These are phyloP conservation scores for Cettia cetti DNA, from an alignment of 2,113 vertebrate species.

Conservation along the genomic window DNA sequence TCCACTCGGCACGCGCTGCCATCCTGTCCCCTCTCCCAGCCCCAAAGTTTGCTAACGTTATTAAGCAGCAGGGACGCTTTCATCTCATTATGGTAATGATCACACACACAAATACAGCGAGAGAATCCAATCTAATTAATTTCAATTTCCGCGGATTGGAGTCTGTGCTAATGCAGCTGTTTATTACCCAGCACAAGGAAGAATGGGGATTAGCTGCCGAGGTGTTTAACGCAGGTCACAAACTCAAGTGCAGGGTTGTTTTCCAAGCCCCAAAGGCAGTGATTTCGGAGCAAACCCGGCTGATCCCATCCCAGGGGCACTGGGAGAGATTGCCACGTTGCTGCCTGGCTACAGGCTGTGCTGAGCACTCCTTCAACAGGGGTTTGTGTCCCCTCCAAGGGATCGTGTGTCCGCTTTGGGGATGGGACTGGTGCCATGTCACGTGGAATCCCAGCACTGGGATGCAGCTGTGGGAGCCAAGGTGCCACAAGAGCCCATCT, in stretches of 20 bases:
- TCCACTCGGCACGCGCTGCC: fast-evolving
- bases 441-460: fast-evolving
- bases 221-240: conserved; percentile 62
- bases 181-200: conserved; percentile 53
- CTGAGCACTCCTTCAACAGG: background rate
- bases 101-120: conserved; percentile 60
- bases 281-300: background rate
- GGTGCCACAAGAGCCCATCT: background rate
- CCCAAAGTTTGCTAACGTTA: conserved; percentile 60
- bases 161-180: conserved; percentile 63
- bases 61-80: conserved; percentile 74
- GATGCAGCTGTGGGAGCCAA: fast-evolving
- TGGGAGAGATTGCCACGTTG: fast-evolving
- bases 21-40: background rate
- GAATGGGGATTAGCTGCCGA: conserved; percentile 53
- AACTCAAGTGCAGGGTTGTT: background rate
- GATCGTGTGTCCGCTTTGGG: fast-evolving
- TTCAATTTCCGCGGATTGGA: conserved; percentile 69
- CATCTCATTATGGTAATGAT: conserved; percentile 82
- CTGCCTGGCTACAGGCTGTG: background rate
- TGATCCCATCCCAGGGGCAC: background rate
- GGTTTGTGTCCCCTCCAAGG: fast-evolving
- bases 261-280: conserved; percentile 20
- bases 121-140: conserved; percentile 81
- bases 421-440: background rate